A percentile compares a stretch with the other conserved stretches of the same genome.
These are phyloP conservation scores for Apis laboriosa DNA, from an alignment of 1,140 invertebrate genomes.

Conservation along the genomic window DNA sequence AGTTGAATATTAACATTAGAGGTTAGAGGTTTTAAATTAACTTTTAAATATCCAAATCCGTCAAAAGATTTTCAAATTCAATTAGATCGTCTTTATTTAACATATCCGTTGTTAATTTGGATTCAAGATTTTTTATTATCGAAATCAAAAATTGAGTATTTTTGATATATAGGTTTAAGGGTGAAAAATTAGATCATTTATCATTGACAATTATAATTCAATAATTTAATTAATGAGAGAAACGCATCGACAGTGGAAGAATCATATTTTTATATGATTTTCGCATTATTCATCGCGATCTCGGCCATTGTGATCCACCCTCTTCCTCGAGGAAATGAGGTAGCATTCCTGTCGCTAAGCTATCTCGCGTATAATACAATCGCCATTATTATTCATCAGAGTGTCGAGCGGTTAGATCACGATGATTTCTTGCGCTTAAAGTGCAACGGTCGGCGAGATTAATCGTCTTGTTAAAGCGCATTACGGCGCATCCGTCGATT, in stretches of 20 bases:
- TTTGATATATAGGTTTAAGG: too few species aligned
- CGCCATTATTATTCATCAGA: slow-evolving; percentile 57
- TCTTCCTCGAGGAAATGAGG: neutral
- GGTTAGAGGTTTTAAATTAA: too few species aligned
- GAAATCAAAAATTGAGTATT: too few species aligned
- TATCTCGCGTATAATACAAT: slow-evolving; percentile 24
- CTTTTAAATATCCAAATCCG: too few species aligned
- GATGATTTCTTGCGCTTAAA: slow-evolving; percentile 49
- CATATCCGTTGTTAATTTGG: too few species aligned
- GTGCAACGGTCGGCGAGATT: slow-evolving; percentile 49
- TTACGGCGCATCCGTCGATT: slow-evolving; percentile 48
- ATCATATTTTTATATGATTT: neutral
- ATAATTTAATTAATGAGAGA: neutral
- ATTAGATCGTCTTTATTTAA: too few species aligned
- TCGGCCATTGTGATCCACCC: neutral
- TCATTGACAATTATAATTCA: too few species aligned
- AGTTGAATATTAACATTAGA: too few species aligned
- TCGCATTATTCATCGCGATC: neutral
- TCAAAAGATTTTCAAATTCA: too few species aligned
- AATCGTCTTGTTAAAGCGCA: slow-evolving; percentile 56
- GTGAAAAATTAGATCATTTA: too few species aligned
- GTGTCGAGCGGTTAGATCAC: slow-evolving; percentile 35
- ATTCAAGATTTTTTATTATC: too few species aligned
- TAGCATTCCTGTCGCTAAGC: neutral
- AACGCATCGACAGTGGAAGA: neutral